Evolutionary conservation across 2,797 vertebrate species (phyloP).

Genomic region (Karalla daura): DNA sequence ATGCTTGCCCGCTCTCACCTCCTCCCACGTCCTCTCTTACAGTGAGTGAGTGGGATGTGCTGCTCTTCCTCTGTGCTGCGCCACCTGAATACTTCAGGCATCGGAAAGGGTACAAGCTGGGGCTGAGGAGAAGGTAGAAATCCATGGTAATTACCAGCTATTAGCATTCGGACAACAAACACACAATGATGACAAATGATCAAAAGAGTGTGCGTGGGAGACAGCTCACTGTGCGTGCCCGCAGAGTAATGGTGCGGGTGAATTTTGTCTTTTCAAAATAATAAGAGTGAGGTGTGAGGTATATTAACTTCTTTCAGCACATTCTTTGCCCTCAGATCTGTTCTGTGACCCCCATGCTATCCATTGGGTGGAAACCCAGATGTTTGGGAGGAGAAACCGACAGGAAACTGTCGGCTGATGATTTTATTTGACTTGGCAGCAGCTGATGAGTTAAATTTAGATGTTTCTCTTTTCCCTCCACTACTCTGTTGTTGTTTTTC

Average conservation of each 20-base stretch:
- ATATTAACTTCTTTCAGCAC: conserved; percentile 1
- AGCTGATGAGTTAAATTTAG: conserved; percentile 77
- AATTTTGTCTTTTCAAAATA: conserved; percentile 15
- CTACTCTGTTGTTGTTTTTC: conserved; percentile 62
- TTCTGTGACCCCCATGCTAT: conserved; percentile 29
- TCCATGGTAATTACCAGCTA: conserved; percentile 30
- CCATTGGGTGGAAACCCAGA: conserved; percentile 26
- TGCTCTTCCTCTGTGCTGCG: conserved; percentile 59
- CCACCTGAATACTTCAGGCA: conserved; percentile 60
- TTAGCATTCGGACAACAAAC: conserved; percentile 14
- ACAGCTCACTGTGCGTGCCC: background rate
- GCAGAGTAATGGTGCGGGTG: conserved; percentile 1
- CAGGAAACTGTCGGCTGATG: conserved; percentile 54
- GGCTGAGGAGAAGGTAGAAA: conserved; percentile 25
- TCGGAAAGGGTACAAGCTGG: conserved; percentile 24
- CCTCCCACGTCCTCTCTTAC: conserved; percentile 77
- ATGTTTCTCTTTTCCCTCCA: conserved; percentile 56
- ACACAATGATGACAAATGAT: conserved; percentile 19
- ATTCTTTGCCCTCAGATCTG: background rate
- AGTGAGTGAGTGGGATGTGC: conserved; percentile 75
- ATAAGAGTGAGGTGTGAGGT: conserved; percentile 16
- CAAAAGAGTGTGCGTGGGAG: conserved; percentile 2
- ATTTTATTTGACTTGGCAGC: conserved; percentile 73
- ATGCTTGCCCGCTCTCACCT: conserved; percentile 74
- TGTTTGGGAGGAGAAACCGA: conserved; percentile 46